Evolutionary conservation across 2,797 vertebrate genomes (phyloP), one percentile per base, ranked within the genome.

Genomic region (Galaxias olidus): DNA sequence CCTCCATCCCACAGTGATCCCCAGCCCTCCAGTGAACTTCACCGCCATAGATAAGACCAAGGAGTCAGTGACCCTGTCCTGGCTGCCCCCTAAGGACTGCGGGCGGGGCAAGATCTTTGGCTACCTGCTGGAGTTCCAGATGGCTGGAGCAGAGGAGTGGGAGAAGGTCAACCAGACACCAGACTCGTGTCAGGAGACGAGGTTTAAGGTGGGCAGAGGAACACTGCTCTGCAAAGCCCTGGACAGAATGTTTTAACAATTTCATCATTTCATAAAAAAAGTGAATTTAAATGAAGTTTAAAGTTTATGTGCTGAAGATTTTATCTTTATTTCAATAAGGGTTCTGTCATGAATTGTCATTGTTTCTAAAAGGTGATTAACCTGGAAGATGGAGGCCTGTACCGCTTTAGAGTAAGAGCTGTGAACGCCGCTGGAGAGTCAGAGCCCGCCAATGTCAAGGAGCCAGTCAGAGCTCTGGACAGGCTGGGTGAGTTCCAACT

Each of bases 71-170:
- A 93, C 93, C 61, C 89, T 99, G 64, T 91, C 93, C 73, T 99
- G 98, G 98, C 81, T 95, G 70, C 95, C 95, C 40, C 98, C 98
- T 45, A 89, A 91, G 0, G 95, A 94, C 72, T 94, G 95, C 11
- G 98, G 98, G 69, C 93, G 95, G 74, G 93, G 97, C 69, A 99
- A 97, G 88, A 98, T 99, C 86, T 93, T 97, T 50, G 98, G 98
- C 72, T 99, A 99, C 75, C 92, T 99, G 51, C 72, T 99, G 73
- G 98, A 99, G 73, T 98, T 93, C 86, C 96, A 96, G 89, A 96
- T 95, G 77, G 93, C 94, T 76, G 96, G 95, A 83, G 94, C 95
- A n/a, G 96, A 98, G 73, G 97, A 96, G 19, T 99, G 97, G 97
- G 85, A 73, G 49, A 95, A 95, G 87, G 96, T 95, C 59, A 99